Conservation (phyloP, 2,888 invertebrate species). For the Nezara viridula region DNA sequence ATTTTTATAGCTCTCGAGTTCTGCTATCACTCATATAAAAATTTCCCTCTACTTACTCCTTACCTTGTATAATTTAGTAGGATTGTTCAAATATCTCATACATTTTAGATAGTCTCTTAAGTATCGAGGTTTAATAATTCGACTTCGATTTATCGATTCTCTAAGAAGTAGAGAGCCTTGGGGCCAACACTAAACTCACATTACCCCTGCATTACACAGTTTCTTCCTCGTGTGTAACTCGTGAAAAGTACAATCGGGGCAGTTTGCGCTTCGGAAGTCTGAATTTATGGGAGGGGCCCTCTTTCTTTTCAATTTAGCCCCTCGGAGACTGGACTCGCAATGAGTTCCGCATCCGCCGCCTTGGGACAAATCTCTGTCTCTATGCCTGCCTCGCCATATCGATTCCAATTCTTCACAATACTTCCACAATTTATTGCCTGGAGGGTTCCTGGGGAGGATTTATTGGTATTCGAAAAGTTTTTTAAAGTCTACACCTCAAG, state of each 20-base stretch:
- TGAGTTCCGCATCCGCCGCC: slow-evolving; percentile 1
- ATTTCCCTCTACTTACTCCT: too few species aligned
- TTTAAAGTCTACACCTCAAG: not conserved
- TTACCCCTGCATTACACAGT: not conserved
- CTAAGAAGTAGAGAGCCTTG: not conserved
- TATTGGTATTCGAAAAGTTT: not conserved
- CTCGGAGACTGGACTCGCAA: not conserved
- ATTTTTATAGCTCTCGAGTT: too few species aligned
- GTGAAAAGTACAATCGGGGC: not conserved
- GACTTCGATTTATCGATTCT: not conserved
- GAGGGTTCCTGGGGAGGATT: not conserved
- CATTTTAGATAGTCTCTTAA: too few species aligned
- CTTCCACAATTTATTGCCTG: not conserved
- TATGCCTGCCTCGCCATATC: not conserved
- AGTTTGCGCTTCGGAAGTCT: not conserved
- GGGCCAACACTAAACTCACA: not conserved
- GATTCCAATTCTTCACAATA: not conserved
- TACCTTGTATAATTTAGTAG: too few species aligned
- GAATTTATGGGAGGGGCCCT: not conserved
- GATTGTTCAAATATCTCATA: too few species aligned
- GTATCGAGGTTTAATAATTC: not conserved
- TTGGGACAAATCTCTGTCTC: not conserved
- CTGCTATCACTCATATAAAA: too few species aligned
- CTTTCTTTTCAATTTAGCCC: slow-evolving; percentile 12
- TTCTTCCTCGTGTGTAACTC: not conserved